Evolutionary conservation across 1,140 invertebrate species (phyloP), one percentile per base, ranked within the genome.

Genomic region (Drosophila yakuba): DNA sequence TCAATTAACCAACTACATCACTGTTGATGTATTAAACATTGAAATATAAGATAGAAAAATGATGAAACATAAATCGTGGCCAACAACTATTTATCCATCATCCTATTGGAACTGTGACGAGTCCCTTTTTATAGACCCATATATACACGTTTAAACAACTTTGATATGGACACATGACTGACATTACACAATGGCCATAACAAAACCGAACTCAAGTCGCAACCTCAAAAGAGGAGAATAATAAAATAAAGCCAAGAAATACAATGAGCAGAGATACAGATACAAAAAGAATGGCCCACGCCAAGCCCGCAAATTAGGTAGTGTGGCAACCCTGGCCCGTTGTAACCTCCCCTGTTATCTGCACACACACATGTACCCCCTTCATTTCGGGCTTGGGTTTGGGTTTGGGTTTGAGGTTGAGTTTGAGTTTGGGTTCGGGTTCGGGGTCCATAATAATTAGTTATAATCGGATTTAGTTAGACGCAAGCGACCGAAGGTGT

Each of bases 391-490:
- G 4, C 28, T 17, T 15, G 15, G 15, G 6, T 6, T 32, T 20
- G 23, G 8, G 4, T 4, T 23, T 23, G 23, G 23, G 23, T 4
- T 25, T 25, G 23, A 5, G 23, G 3, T 25, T 25, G 23, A 25
- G 23, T 0, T 20, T 20, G 1, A 20, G 20, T 1, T 28, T n/a
- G 23, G 3, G 4, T 10, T 39, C 4, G 32, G 12, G 44, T 28
- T 62, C 43, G 56, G 67, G 47, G 78, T 77, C 79, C 83, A 88
- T 74, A 83, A 88, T 88, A 88, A 88, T 88, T 88, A 88, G 83
- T 88, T 88, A 88, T 88, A 88, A 88, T 88, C 83, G 83, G 83
- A 88, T 88, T 88, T 88, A 62, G 79, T 88, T 75, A 50, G 75
- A 61, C 47, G 36, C 60, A n/a, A 48, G 35, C 35, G 52, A 56